Evolutionary conservation across 2,113 vertebrate species (phyloP).

Genomic region (Aepyceros melampus): DNA sequence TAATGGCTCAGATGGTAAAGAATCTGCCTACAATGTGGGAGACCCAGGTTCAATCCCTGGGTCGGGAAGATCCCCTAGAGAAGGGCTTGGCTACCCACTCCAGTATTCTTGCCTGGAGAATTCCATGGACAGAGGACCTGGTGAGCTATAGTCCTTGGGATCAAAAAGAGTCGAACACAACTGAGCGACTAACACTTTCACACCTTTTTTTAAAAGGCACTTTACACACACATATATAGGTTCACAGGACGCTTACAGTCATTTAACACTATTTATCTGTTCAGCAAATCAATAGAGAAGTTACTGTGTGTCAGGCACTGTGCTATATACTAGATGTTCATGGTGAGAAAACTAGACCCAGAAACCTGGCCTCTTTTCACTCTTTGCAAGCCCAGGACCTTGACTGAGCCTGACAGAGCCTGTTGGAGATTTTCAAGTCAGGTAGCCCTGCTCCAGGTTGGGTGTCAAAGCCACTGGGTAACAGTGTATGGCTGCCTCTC

Average conservation of each 20-base stretch:
- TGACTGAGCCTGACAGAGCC: not conserved
- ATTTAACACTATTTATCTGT: not conserved
- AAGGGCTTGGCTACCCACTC: not conserved
- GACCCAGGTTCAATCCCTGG: not conserved
- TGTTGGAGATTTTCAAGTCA: not conserved
- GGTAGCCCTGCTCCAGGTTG: not conserved
- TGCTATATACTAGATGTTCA: not conserved
- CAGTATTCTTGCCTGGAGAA: not conserved
- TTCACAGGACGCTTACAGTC: not conserved
- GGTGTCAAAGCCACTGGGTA: not conserved
- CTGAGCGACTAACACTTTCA: not conserved
- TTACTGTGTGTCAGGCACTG: not conserved
- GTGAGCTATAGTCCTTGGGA: not conserved
- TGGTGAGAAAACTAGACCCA: not conserved
- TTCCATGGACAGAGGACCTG: not conserved
- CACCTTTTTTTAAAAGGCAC: not conserved
- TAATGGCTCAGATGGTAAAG: not conserved
- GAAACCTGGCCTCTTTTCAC: not conserved
- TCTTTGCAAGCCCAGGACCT: not conserved
- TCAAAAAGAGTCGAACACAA: not conserved
- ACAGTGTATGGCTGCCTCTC: fast-evolving
- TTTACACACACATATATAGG: too few species aligned
- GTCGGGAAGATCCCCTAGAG: not conserved
- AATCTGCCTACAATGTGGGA: not conserved
- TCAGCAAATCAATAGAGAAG: not conserved